Evolutionary conservation across 2,113 vertebrate species (phyloP), one percentile per base, ranked within the genome.

Genomic region (Cettia cetti): DNA sequence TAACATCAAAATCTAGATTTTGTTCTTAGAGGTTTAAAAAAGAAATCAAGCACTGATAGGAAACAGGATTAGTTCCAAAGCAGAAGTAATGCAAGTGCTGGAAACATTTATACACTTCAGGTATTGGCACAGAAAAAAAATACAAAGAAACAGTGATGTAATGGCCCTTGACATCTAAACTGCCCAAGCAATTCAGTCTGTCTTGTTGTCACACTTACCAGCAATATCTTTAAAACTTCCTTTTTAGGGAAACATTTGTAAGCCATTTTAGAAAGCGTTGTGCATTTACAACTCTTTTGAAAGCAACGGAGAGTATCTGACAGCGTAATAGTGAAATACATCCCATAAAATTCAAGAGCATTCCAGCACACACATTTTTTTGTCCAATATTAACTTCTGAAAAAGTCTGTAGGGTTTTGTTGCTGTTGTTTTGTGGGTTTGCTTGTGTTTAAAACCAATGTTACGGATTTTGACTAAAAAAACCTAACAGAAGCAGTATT

Each of bases 251-350:
- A 78, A 21, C 33, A 57, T 33, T 10, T 80, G 0, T 40, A 77
- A 81, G 49, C 15, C 7, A 82, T 59, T 84, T 75, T 69, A 84
- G 47, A 94, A 82, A 15, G 31, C 37, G 19, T 15, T 74, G 37
- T 31, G 28, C 22, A 63, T 4, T 37, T 49, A 72, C 27, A 91
- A 72, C 15, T 57, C 30, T 70, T 37, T 18, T 78, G 81, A 52
- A 91, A 91, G 66, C 50, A 86, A 70, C 17, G 54, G 27, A 45
- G 6, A 54, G 22, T 31, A 69, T 76, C 2, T 79, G 21, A 39
- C 0, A 71, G 53, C 4, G 4, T 72, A 35, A 39, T 4, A 54
- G 23, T 16, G 8, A 79, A 77, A 85, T 28, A 61, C 0, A 0
- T 40, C 26, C n/a, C 35, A 37, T n/a, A 80, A 64, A 56, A 84